These are phyloP conservation scores for Crossoptilon crossoptilon DNA, from an alignment of 2,797 vertebrate species.

Conservation along the genomic window DNA sequence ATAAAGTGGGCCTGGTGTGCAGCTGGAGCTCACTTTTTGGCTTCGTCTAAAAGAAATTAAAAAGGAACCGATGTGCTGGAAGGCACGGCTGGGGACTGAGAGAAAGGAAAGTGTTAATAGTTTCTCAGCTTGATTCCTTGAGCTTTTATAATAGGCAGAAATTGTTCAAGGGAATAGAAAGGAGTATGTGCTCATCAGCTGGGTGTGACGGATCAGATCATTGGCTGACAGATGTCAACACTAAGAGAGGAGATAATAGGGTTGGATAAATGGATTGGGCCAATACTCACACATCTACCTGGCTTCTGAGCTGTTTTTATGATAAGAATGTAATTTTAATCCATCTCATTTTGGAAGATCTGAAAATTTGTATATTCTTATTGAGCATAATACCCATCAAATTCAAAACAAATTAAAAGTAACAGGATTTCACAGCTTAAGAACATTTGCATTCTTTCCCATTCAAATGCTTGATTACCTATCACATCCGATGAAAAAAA, in stretches of 20 bases:
- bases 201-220: background rate
- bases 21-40: background rate
- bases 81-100: background rate
- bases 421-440: slow-evolving; percentile 23
- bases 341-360: slow-evolving; percentile 19
- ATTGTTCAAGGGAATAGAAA: slow-evolving; percentile 20
- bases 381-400: background rate
- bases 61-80: background rate
- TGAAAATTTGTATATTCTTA: background rate
- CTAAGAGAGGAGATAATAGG: background rate
- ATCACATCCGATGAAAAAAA: slow-evolving; percentile 24
- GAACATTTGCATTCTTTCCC: slow-evolving; percentile 22
- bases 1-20: background rate
- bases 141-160: background rate
- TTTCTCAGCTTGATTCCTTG: background rate
- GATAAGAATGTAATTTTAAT: slow-evolving; percentile 15
- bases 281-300: slow-evolving; percentile 7
- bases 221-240: background rate
- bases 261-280: background rate
- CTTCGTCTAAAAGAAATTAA: background rate
- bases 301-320: slow-evolving; percentile 13
- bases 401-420: slow-evolving; percentile 13
- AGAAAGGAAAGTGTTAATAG: background rate
- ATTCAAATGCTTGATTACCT: slow-evolving; percentile 47
- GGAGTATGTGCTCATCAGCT: background rate